Evolutionary conservation across 2,113 vertebrate genomes (phyloP).

Genomic region (Gobiocypris rarus): DNA sequence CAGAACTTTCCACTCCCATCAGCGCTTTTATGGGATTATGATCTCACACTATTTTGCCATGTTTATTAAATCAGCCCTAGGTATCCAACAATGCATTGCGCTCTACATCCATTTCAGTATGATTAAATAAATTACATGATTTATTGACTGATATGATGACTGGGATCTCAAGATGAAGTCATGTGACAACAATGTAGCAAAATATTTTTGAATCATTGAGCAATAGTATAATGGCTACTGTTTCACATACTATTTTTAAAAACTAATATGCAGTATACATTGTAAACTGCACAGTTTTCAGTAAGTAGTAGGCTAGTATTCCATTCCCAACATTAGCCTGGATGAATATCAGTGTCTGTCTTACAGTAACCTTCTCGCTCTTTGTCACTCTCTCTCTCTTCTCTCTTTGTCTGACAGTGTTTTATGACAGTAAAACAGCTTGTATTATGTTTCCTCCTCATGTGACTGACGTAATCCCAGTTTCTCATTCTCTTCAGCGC

Average conservation of each 20-base stretch:
- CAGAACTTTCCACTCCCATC: too few species aligned
- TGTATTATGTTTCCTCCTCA: slow-evolving; percentile 70
- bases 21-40: too few species aligned
- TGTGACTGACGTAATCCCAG: slow-evolving; percentile 69
- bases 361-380: slow-evolving; percentile 50
- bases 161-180: neutral
- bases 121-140: neutral
- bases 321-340: slow-evolving; percentile 7
- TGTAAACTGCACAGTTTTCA: neutral
- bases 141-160: neutral
- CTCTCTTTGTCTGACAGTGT: slow-evolving; percentile 33
- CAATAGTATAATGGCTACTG: neutral
- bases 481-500: slow-evolving; percentile 59
- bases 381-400: slow-evolving; percentile 54
- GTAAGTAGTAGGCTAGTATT: slow-evolving; percentile 2
- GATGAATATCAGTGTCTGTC: slow-evolving; percentile 11
- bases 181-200: neutral
- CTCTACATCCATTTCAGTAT: too few species aligned
- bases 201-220: neutral
- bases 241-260: slow-evolving; percentile 8
- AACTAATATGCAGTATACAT: neutral
- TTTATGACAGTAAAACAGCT: slow-evolving; percentile 57
- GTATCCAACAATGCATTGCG: too few species aligned
- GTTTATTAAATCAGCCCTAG: too few species aligned
- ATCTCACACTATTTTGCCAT: too few species aligned